Evolutionary conservation across 1,140 invertebrate species (phyloP).

Genomic region (Cydia splendana): DNA sequence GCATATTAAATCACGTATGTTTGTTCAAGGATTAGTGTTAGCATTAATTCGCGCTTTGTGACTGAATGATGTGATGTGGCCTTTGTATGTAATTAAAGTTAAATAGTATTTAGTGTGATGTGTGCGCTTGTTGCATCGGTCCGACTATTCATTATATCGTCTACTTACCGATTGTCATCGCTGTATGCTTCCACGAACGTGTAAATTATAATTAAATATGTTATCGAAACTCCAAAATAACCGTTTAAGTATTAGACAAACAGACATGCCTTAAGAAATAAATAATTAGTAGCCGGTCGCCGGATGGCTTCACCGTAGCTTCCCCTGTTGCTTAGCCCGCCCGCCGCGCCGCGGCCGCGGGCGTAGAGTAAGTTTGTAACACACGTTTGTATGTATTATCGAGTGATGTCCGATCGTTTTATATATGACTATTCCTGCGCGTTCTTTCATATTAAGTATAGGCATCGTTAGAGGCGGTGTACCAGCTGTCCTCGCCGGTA

Average conservation of each 20-base stretch:
- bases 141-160: conserved; percentile 56
- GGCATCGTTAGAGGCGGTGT: conserved; percentile 61
- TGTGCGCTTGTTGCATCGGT: conserved; percentile 73
- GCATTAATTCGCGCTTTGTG: conserved; percentile 70
- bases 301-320: conserved; percentile 54
- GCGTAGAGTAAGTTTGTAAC: conserved; percentile 71
- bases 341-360: not conserved
- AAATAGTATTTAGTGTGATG: conserved; percentile 59
- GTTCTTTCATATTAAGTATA: conserved; percentile 52
- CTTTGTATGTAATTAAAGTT: conserved; percentile 73
- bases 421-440: conserved; percentile 74
- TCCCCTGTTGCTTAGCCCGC: conserved; percentile 41
- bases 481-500: conserved; percentile 70
- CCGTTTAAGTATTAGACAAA: conserved; percentile 64
- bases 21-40: conserved; percentile 39
- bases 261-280: conserved; percentile 65
- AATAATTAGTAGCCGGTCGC: conserved; percentile 47
- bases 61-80: conserved; percentile 79
- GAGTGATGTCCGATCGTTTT: conserved; percentile 68
- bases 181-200: conserved; percentile 62
- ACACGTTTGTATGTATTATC: conserved; percentile 76
- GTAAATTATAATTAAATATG: conserved; percentile 54
- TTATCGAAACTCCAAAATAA: conserved; percentile 56
- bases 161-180: conserved; percentile 53
- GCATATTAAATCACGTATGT: conserved; percentile 16